These are phyloP conservation scores for Lophura nycthemera DNA, from an alignment of 2,113 vertebrate species.

Conservation along the genomic window DNA sequence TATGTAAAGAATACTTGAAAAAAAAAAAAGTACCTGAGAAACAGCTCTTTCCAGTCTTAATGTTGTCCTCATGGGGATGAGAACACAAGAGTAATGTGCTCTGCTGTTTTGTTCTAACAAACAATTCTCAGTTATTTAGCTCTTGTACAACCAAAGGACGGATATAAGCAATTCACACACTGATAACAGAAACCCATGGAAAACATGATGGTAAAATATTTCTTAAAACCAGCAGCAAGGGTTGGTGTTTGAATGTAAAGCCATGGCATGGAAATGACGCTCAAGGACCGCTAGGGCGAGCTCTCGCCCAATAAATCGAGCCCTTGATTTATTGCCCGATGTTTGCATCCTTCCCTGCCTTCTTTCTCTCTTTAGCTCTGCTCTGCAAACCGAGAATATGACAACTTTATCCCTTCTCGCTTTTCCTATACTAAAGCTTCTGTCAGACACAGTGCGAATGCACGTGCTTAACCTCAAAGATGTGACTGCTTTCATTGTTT, in stretches of 20 bases:
- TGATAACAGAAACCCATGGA: not conserved
- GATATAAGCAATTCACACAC: not conserved
- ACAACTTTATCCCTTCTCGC: not conserved
- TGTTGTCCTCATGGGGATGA: not conserved
- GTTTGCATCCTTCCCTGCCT: fast-evolving
- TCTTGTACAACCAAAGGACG: not conserved
- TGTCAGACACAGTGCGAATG: not conserved
- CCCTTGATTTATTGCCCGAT: too few relatives aligned
- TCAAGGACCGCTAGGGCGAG: not conserved
- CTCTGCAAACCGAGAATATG: not conserved
- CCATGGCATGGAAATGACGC: not conserved
- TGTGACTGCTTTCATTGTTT: not conserved
- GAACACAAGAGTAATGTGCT: not conserved
- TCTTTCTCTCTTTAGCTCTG: too few relatives aligned
- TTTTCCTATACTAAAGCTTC: not conserved
- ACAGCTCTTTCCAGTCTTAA: not conserved
- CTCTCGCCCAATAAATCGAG: constrained; percentile 3
- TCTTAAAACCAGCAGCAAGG: not conserved
- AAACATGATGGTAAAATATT: not conserved
- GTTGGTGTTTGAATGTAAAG: fast-evolving
- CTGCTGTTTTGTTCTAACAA: not conserved
- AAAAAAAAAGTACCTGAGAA: not conserved
- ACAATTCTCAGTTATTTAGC: not conserved
- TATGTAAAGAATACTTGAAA: not conserved
- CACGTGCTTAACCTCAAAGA: not conserved